Evolutionary conservation across 2,888 invertebrate genomes (phyloP), one percentile per base, ranked within the genome.

Genomic region (Melanargia galathea): DNA sequence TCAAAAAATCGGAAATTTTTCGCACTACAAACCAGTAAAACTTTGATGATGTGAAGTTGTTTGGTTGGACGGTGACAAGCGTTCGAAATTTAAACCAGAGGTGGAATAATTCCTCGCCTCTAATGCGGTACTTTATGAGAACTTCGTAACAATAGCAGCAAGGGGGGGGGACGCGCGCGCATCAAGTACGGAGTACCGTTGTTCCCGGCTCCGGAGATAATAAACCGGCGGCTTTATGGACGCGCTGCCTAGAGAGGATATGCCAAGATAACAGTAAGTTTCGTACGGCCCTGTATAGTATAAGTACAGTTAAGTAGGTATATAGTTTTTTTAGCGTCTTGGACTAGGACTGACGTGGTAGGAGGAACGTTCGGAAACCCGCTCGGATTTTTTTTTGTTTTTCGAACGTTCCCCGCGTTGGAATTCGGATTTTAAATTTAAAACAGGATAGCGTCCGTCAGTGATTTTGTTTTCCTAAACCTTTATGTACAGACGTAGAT

Each of bases 191-290:
- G 81, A 75, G 80, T 87, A 84, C 80, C 76, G 75, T 71, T 67
- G 49, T 75, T 71, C 82, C 49, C 18, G 20, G 40, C 18, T 40
- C 13, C 22, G 33, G 78, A 66, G 72, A 71, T 72, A 74, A 75
- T 81, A 82, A 90, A 88, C 80, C 76, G 78, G 73, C 71, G 86
- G 80, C 92, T 75, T 75, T 90, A 88, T 90, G 80, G 82, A 76
- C 86, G 85, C 82, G 81, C 84, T 83, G 89, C 89, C 91, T 90
- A 90, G 90, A 90, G 91, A 92, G 92, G 92, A 92, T 92, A 92
- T 92, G 90, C 90, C 90, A 90, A 92, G 92, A 92, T 92, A 92
- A 92, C 92, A 92, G 92, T 92, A 92, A 92, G 90, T 92, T 92
- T 91, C 87, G 90, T 90, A 87, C 87, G 82, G 81, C 84, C 84